Evolutionary conservation across 2,888 invertebrate genomes (phyloP).

Genomic region (Oxytorus armatus): DNA sequence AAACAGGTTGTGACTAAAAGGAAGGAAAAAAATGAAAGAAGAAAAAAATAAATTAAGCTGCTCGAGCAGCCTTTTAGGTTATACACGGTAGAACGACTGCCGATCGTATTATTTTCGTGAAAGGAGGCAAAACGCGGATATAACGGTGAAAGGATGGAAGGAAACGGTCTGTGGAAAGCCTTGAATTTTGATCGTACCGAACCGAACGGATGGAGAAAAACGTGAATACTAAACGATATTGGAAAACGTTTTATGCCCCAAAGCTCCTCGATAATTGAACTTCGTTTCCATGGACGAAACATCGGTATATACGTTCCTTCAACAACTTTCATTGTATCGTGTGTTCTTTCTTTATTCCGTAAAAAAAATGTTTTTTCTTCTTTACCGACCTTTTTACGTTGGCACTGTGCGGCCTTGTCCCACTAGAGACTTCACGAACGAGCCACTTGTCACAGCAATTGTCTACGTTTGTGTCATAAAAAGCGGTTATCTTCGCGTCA

Average conservation of each 20-base stretch:
- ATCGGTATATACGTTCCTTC: not conserved
- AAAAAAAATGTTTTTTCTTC: not conserved
- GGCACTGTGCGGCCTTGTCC: too few species aligned
- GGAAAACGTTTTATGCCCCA: conserved; percentile 66
- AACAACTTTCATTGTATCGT: not conserved
- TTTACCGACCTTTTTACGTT: too few species aligned
- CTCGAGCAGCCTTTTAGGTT: conserved; percentile 41
- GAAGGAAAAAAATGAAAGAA: conserved; percentile 23
- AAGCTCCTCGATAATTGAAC: conserved; percentile 67
- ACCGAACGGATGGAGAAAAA: conserved; percentile 44
- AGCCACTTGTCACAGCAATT: too few species aligned
- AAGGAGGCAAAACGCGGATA: conserved; percentile 8
- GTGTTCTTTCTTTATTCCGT: not conserved
- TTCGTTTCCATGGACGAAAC: conserved; percentile 46
- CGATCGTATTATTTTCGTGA: conserved; percentile 44
- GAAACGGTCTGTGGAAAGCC: conserved; percentile 34
- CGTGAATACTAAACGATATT: conserved; percentile 66
- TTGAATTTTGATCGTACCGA: conserved; percentile 39
- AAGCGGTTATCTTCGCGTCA: too few species aligned
- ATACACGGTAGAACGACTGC: conserved; percentile 42
- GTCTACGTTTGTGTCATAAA: too few species aligned
- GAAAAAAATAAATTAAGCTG: conserved; percentile 29
- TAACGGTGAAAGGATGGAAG: conserved; percentile 26
- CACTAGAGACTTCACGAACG: too few species aligned
- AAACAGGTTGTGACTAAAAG: conserved; percentile 10